These are phyloP conservation scores for Phylloscopus whistleri DNA, from an alignment of 2,113 vertebrate species.

Conservation along the genomic window DNA sequence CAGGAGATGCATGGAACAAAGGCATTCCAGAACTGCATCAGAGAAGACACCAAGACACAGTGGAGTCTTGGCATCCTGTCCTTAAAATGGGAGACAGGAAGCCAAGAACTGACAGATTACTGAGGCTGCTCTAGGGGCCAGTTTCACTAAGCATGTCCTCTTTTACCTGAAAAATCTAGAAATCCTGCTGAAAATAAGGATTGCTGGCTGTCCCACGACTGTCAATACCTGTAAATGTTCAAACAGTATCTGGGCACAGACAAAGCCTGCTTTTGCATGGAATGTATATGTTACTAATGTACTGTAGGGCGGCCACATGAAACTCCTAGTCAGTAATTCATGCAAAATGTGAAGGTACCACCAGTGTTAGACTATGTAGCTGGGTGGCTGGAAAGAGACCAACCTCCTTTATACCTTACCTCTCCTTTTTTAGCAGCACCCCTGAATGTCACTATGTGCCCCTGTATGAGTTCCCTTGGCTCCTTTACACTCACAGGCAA, in stretches of 20 bases:
- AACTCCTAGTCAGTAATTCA: neutral
- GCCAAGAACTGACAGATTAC: neutral
- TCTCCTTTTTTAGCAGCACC: neutral
- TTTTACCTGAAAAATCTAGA: neutral
- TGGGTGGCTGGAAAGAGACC: neutral
- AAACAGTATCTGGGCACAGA: neutral
- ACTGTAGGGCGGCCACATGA: neutral
- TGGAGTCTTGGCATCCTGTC: neutral
- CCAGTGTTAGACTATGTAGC: neutral
- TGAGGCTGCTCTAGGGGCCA: neutral
- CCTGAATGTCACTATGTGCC: neutral
- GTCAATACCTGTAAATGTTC: neutral
- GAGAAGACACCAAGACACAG: neutral
- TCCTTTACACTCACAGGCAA: neutral
- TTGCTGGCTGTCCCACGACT: neutral
- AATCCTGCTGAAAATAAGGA: neutral
- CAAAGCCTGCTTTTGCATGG: neutral
- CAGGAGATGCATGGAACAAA: neutral
- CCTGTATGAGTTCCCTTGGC: neutral
- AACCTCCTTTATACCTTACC: neutral
- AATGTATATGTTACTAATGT: accelerated
- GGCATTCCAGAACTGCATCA: neutral
- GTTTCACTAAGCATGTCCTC: neutral
- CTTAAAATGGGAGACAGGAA: neutral
- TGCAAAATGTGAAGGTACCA: neutral